Percentiles rank a stretch among this genome's conserved stretches.
phyloP scores from a whole-genome alignment of 2,888 invertebrate species.

The Pammene fasciana region DNA sequence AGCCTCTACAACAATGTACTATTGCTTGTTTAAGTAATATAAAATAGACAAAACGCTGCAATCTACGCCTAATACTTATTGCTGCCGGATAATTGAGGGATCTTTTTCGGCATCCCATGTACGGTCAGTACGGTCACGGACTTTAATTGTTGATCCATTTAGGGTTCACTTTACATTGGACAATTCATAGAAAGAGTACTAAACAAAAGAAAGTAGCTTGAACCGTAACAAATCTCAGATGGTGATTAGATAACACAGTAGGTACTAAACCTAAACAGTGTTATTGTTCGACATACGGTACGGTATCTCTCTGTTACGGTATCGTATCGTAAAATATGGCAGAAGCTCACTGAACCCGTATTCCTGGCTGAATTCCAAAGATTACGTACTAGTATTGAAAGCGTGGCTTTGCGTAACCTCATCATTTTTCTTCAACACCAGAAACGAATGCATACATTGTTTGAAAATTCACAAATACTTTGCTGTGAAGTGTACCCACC shows the following conservation, averaged over 20 bases:
- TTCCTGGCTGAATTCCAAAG: conserved; percentile 48
- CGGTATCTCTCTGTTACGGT: conserved; percentile 49
- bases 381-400: conserved; percentile 35
- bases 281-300: conserved; percentile 48
- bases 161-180: too few species aligned
- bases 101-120: too few species aligned
- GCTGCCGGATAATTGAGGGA: too few species aligned
- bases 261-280: conserved; percentile 46
- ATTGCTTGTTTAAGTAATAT: too few species aligned
- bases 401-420: conserved; percentile 25
- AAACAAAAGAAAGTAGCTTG: too few species aligned
- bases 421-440: conserved; percentile 20
- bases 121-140: too few species aligned
- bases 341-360: conserved; percentile 47
- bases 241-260: conserved; percentile 43
- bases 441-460: neutral
- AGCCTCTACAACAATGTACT: too few species aligned
- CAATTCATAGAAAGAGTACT: too few species aligned
- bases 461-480: neutral
- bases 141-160: too few species aligned
- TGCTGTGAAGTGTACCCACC: neutral
- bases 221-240: conserved; percentile 15
- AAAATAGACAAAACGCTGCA: too few species aligned
- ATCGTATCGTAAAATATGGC: conserved; percentile 52
- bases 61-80: too few species aligned